phyloP scores from a whole-genome alignment of 2,797 vertebrate genomes.

The Etheostoma nigrum region DNA sequence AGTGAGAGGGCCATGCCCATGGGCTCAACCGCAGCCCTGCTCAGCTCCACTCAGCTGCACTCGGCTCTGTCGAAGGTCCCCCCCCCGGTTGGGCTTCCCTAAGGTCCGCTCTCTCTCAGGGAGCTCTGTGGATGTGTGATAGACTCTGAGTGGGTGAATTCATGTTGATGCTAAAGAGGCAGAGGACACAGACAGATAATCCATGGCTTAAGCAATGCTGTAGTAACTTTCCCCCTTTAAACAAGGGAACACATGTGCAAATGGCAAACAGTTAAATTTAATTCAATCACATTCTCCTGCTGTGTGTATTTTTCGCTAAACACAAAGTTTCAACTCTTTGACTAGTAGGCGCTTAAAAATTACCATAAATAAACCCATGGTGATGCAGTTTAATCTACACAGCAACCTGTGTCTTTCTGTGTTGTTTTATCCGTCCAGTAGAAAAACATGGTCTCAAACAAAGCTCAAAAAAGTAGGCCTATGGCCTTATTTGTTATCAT shows the following conservation, averaged over 20 bases:
- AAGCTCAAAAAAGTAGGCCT: neutral
- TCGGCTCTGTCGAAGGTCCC: constrained; percentile 57
- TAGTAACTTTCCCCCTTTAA: constrained; percentile 77
- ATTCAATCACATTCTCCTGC: constrained; percentile 69
- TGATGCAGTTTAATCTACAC: constrained; percentile 42
- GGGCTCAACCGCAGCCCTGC: constrained; percentile 71
- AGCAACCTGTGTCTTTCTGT: constrained; percentile 29
- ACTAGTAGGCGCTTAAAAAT: constrained; percentile 39
- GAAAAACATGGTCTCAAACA: constrained; percentile 27
- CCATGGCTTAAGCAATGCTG: constrained; percentile 78
- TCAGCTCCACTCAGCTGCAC: constrained; percentile 52
- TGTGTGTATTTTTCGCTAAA: constrained; percentile 58
- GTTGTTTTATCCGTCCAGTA: constrained; percentile 36
- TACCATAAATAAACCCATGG: constrained; percentile 7
- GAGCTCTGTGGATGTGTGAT: constrained; percentile 83
- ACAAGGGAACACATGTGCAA: constrained; percentile 82
- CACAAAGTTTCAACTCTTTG: constrained; percentile 55
- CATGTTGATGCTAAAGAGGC: constrained; percentile 78
- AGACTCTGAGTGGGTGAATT: constrained; percentile 84
- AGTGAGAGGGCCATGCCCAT: constrained; percentile 82
- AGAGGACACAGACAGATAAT: constrained; percentile 84
- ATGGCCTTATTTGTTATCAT: no score
- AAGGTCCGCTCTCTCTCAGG: constrained; percentile 80
- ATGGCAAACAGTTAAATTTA: constrained; percentile 80
- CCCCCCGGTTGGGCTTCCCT: constrained; percentile 72